phyloP scores from a whole-genome alignment of 2,888 invertebrate species.

The Callyntrura sp. region DNA sequence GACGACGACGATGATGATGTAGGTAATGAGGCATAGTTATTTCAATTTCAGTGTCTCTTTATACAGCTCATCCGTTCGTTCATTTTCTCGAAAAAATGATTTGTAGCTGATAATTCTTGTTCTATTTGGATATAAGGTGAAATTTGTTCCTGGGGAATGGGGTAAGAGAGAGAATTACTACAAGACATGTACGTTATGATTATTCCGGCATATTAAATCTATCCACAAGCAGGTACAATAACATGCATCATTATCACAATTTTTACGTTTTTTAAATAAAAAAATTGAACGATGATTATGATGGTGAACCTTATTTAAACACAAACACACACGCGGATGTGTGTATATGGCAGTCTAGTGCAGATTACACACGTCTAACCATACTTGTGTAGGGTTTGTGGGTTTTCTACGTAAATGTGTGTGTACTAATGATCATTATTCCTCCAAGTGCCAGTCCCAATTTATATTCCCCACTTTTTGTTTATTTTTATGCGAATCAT shows the following conservation, averaged over 20 bases:
- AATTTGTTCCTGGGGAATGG: neutral
- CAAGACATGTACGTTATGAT: too few relatives aligned
- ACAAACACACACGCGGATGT: too few relatives aligned
- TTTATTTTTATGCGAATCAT: slow-evolving; percentile 74
- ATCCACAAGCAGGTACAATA: slow-evolving; percentile 9
- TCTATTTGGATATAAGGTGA: neutral
- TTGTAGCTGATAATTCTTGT: slow-evolving; percentile 33
- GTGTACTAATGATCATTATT: slow-evolving; percentile 53
- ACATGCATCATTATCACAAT: slow-evolving; percentile 56
- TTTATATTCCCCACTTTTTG: slow-evolving; percentile 50
- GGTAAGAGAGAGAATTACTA: too few relatives aligned
- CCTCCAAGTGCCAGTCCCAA: slow-evolving; percentile 58
- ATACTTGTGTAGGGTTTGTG: too few relatives aligned
- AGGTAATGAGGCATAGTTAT: slow-evolving; percentile 31
- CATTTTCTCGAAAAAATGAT: slow-evolving; percentile 39
- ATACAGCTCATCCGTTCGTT: slow-evolving; percentile 7
- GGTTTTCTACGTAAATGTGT: too few relatives aligned
- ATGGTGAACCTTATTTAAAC: too few relatives aligned
- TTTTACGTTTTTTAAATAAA: slow-evolving; percentile 28
- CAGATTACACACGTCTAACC: too few relatives aligned
- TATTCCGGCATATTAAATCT: slow-evolving; percentile 38
- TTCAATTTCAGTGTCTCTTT: slow-evolving; percentile 36
- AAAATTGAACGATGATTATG: too few relatives aligned
- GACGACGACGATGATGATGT: too few relatives aligned
- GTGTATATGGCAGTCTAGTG: too few relatives aligned